These are phyloP conservation scores for Hipposideros armiger DNA, from an alignment of 2,113 vertebrate species.

Conservation along the genomic window DNA sequence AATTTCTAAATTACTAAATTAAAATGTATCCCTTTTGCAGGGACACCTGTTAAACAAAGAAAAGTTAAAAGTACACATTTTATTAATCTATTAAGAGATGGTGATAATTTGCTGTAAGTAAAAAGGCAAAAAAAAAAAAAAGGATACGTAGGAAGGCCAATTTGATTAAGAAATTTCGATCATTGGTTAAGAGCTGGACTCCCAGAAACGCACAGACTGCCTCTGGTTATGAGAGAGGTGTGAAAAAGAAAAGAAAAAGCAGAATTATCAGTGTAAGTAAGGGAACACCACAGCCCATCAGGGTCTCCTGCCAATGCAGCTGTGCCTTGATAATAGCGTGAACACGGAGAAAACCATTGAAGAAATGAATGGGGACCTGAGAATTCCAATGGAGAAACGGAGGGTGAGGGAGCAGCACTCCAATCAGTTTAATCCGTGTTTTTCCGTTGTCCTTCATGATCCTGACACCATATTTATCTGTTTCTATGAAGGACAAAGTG, in stretches of 20 bases:
- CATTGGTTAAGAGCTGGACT: background rate
- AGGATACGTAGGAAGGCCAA: background rate
- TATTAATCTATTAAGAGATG: background rate
- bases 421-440: background rate
- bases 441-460: slow-evolving; percentile 24
- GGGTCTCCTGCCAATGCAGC: background rate
- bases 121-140: background rate
- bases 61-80: background rate
- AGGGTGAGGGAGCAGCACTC: background rate
- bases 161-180: background rate
- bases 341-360: background rate
- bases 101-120: background rate
- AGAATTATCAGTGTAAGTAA: background rate
- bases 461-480: background rate
- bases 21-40: background rate
- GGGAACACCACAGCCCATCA: background rate
- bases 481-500: background rate
- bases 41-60: background rate
- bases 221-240: background rate
- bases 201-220: background rate
- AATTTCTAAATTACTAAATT: background rate
- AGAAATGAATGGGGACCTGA: background rate
- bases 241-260: background rate
- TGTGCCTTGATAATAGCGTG: background rate
- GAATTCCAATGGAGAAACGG: background rate